Conservation (phyloP, 2,797 vertebrate genomes). For the Micromesistius poutassou region DNA sequence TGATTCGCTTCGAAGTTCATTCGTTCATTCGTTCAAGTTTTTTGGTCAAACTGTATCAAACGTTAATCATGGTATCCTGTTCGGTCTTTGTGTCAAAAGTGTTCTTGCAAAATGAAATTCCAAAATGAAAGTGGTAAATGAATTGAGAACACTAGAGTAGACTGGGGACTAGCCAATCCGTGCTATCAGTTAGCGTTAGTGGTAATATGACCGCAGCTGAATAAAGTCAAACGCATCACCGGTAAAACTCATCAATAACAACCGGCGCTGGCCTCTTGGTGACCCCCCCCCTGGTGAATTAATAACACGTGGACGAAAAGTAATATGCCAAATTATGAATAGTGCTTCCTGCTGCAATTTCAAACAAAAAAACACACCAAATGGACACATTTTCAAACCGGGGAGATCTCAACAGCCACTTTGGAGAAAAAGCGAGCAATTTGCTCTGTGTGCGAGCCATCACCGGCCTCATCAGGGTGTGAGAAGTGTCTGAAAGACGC, state of each 20-base stretch:
- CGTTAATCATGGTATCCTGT: background rate
- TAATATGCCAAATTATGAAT: background rate
- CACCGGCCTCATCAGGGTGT: background rate
- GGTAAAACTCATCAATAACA: background rate
- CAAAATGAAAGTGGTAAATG: background rate
- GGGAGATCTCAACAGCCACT: background rate
- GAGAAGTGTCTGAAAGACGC: background rate
- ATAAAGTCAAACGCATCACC: background rate
- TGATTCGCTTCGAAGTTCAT: too few relatives aligned
- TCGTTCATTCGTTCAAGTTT: too few relatives aligned
- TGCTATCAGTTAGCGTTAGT: background rate
- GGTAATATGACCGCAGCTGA: background rate
- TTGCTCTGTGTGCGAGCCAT: background rate
- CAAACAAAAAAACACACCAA: background rate
- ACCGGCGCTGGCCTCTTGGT: background rate
- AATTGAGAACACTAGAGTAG: background rate
- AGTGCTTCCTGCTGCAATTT: background rate
- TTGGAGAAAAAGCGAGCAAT: background rate
- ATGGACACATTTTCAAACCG: background rate
- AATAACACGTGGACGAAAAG: background rate
- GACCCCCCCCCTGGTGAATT: background rate
- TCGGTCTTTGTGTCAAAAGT: background rate
- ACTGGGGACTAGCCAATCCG: background rate
- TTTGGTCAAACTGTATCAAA: background rate
- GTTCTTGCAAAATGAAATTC: background rate